Evolutionary conservation across 2,797 vertebrate genomes (phyloP).

Genomic region (Tolypeutes matacus): DNA sequence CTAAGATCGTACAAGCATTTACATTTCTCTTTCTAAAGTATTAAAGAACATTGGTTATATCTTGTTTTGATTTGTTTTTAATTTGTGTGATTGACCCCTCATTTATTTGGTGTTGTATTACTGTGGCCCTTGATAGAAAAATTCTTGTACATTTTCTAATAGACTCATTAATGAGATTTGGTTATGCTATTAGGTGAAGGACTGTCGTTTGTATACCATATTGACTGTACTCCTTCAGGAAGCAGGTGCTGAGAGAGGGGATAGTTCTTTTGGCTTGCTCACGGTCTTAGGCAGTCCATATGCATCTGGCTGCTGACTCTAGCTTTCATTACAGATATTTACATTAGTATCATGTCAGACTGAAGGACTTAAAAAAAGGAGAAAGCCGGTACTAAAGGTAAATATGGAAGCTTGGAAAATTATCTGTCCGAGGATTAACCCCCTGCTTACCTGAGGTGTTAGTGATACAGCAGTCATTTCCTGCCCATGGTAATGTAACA

Average conservation of each 20-base stretch:
- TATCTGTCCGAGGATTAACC: background rate
- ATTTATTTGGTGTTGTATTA: background rate
- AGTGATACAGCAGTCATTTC: background rate
- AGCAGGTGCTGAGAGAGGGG: background rate
- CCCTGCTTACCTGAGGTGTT: background rate
- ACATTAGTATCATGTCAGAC: background rate
- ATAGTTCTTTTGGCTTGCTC: background rate
- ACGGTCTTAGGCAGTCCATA: background rate
- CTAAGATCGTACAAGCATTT: background rate
- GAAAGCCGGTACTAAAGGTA: background rate
- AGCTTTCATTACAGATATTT: background rate
- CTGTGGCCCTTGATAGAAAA: background rate
- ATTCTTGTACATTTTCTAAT: background rate
- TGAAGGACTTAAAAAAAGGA: background rate
- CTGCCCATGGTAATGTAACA: background rate
- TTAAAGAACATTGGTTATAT: background rate
- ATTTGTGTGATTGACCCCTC: background rate
- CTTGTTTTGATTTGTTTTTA: background rate
- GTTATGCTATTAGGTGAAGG: background rate
- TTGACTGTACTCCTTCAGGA: background rate
- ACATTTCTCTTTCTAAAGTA: background rate
- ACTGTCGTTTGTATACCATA: background rate
- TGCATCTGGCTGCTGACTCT: background rate
- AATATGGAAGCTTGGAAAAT: background rate
- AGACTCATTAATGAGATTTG: background rate